These are phyloP conservation scores for Phainopepla nitens DNA, from an alignment of 2,113 vertebrate genomes.

Conservation along the genomic window DNA sequence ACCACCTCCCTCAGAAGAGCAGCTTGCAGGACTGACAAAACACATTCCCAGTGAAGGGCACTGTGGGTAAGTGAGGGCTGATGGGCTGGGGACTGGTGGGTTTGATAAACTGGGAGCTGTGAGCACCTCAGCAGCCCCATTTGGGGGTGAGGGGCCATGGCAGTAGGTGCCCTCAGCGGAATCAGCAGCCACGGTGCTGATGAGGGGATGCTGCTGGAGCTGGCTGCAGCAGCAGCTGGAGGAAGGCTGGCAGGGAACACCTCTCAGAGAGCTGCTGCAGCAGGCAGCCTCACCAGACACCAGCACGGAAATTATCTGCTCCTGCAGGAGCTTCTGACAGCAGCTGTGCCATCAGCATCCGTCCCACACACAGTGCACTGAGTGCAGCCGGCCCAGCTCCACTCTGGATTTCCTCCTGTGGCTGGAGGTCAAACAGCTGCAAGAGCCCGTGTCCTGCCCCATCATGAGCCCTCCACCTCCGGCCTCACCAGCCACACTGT, in stretches of 20 bases:
- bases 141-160: accelerated
- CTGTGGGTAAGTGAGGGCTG: accelerated
- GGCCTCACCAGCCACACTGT: background rate
- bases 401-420: accelerated
- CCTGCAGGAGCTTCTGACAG: background rate
- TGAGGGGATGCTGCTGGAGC: background rate
- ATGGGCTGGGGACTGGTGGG: accelerated
- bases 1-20: background rate
- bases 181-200: accelerated
- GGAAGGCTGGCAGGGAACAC: background rate
- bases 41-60: too few species aligned
- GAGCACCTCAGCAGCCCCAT: background rate
- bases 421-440: background rate
- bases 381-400: background rate
- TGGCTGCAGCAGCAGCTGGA: background rate
- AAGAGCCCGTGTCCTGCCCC: background rate
- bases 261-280: background rate
- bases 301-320: background rate
- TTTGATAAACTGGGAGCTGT: background rate
- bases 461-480: background rate
- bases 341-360: background rate
- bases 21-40: background rate
- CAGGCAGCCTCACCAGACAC: background rate
- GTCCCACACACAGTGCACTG: background rate
- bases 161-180: accelerated